Conservation (phyloP, 92 coral and sea anemone species). For the Diadumene lineata region DNA sequence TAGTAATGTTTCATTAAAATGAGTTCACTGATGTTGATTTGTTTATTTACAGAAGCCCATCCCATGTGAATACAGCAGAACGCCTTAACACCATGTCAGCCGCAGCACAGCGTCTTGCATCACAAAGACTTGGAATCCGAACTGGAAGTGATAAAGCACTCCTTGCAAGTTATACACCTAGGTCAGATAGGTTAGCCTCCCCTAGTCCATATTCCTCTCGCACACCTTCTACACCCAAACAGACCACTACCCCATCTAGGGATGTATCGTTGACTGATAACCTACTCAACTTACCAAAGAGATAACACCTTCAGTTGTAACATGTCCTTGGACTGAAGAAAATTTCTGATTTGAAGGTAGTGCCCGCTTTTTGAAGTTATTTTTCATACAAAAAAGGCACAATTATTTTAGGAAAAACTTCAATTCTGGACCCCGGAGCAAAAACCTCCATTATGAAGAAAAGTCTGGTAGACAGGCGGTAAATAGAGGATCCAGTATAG, state of each 20-base stretch:
- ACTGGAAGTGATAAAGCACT: constrained; percentile 88
- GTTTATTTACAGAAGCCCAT: constrained; percentile 62
- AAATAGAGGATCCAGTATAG: no score
- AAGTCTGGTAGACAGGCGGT: no score
- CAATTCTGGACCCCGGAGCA: no score
- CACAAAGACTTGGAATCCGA: constrained; percentile 87
- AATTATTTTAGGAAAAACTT: no score
- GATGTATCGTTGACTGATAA: constrained; percentile 79
- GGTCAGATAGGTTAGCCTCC: constrained; percentile 48
- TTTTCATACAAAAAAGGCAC: no score
- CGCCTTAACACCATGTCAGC: constrained; percentile 87
- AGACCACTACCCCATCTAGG: constrained; percentile 54
- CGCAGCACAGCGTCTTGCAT: constrained; percentile 92
- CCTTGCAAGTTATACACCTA: constrained; percentile 89
- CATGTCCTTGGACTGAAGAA: no score
- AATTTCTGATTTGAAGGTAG: no score
- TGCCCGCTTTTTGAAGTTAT: no score
- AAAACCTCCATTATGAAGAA: no score
- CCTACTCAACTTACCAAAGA: constrained; percentile 80
- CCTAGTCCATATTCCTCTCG: constrained; percentile 59
- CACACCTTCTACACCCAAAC: constrained; percentile 43
- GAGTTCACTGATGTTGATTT: no score
- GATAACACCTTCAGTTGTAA: no score
- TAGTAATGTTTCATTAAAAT: no score
- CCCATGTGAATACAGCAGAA: constrained; percentile 64